Conservation (phyloP, 2,888 invertebrate genomes). For the Pristionchus mayeri region DNA sequence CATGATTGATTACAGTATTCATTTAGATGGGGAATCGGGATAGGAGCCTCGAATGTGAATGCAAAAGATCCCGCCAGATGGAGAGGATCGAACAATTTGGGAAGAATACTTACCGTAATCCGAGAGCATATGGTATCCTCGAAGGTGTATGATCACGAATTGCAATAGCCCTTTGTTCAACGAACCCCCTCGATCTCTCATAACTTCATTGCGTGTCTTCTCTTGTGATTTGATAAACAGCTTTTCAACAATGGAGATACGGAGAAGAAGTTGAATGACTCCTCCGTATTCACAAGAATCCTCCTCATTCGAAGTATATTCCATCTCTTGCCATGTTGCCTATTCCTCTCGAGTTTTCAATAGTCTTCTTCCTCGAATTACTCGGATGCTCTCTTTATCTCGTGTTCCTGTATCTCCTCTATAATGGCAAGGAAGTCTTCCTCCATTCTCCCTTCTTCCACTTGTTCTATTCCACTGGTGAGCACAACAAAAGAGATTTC, state of each 20-base stretch:
- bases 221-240: not conserved
- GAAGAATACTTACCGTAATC: slow-evolving; percentile 35
- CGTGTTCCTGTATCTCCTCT: not conserved
- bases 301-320: not conserved
- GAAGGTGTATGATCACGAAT: not conserved
- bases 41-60: not conserved
- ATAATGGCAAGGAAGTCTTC: not conserved
- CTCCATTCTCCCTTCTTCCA: not conserved
- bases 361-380: not conserved
- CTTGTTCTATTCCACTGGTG: not conserved
- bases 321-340: not conserved
- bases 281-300: not conserved
- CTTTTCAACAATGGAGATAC: slow-evolving; percentile 11
- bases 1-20: not conserved
- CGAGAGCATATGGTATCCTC: slow-evolving; percentile 30
- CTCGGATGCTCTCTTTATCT: not conserved
- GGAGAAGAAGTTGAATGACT: not conserved
- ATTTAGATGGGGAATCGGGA: slow-evolving; percentile 40
- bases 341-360: not conserved
- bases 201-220: not conserved
- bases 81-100: slow-evolving; percentile 25
- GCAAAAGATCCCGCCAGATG: not conserved
- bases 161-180: not conserved
- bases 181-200: not conserved
- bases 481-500: not conserved